Evolutionary conservation across 1,140 invertebrate genomes (phyloP), one percentile per base, ranked within the genome.

Genomic region (Helicoverpa zea): DNA sequence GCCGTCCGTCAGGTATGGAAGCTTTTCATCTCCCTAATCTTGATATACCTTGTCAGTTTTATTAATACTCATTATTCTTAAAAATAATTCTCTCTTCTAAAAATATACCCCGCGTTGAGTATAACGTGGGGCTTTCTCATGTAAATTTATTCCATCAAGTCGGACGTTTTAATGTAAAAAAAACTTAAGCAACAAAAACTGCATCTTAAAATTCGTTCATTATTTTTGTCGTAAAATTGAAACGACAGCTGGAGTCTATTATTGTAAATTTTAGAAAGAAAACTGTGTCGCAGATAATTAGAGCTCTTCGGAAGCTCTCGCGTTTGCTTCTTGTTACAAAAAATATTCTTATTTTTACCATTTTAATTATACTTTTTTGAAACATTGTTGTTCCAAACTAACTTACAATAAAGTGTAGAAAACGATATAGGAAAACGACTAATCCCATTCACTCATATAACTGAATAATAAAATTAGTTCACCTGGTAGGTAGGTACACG

Each of bases 21-120:
- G 58, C 75, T 77, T 77, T 66, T 64, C 75, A 77, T 77, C 64
- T 77, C 54, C 75, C 35, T 77, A 64, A 77, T 77, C 75, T 77
- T 54, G 61, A 77, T 77, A 52, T 66, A 77, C 52, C 75, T 63
- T 77, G 75, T 77, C 75, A 49, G 75, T 77, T n/a, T 75, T 75
- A 75, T 75, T 75, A 75, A 75, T 75, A 75, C 56, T 61, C 73
- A 75, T 75, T 75, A 63, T 75, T 75, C 73, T 7, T 11, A 75
- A 75, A 58, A 75, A 75, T 75, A 12, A 75, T 75, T 75, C 43
- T 75, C 58, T 63, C 58, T 43, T 74, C 58, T 61, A 23, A 74
- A 74, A 59, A 75, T 75, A 75, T 63, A 75, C 61, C 73, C 58
- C 23, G 73, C 56, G 43, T 16, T 23, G 35, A 30, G 73, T 61